Evolutionary conservation across 2,113 vertebrate species (phyloP).

Genomic region (Callorhinus ursinus): DNA sequence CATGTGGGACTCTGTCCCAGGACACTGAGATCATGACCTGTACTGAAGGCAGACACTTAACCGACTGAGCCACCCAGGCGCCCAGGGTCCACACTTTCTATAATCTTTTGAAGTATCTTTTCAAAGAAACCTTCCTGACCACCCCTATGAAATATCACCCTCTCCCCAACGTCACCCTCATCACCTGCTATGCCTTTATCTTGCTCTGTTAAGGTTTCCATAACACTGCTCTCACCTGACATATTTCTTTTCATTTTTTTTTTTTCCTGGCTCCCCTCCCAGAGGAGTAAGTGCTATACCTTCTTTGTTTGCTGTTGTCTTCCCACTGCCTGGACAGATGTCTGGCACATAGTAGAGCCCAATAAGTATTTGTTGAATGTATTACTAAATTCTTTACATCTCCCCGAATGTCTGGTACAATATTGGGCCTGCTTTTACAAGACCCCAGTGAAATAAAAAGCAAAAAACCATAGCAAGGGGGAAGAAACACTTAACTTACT

Average conservation of each 20-base stretch:
- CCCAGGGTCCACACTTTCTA: neutral
- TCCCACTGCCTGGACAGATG: neutral
- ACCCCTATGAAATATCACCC: neutral
- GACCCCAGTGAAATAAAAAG: neutral
- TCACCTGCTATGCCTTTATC: neutral
- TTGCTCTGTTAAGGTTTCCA: neutral
- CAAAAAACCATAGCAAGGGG: neutral
- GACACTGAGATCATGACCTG: neutral
- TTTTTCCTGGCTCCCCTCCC: neutral
- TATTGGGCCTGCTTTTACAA: neutral
- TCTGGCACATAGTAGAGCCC: neutral
- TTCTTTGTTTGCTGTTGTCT: neutral
- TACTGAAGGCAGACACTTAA: neutral
- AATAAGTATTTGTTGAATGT: neutral
- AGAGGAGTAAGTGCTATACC: rapidly evolving
- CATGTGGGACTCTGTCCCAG: neutral
- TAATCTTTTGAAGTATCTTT: neutral
- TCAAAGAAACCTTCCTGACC: neutral
- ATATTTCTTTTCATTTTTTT: neutral
- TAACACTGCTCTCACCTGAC: neutral
- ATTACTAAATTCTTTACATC: neutral
- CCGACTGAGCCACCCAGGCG: neutral
- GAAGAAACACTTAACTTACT: neutral
- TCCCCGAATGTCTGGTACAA: neutral
- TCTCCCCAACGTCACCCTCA: neutral